phyloP scores from a whole-genome alignment of 2,888 invertebrate species.

The Lucinisca nassula region DNA sequence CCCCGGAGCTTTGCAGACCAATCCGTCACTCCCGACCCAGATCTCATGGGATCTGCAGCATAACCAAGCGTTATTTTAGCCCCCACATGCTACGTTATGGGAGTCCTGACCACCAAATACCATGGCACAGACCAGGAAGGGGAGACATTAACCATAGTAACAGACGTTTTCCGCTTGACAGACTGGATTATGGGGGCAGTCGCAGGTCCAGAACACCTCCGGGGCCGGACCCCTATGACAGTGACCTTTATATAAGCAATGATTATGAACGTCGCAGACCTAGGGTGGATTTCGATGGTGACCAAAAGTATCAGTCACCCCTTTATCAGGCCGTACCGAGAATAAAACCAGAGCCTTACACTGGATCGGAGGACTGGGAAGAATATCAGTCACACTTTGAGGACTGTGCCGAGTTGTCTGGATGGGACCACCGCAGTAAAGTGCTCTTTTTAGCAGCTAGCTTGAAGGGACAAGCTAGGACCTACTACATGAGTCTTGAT shows the following conservation, averaged over 20 bases:
- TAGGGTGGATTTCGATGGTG: background rate
- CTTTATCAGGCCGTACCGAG: background rate
- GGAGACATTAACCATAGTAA: background rate
- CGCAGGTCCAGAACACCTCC: background rate
- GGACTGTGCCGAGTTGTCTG: no score
- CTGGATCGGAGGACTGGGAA: background rate
- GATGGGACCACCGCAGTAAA: no score
- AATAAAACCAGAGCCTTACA: background rate
- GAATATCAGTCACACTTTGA: no score
- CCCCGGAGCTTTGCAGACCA: background rate
- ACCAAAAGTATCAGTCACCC: background rate
- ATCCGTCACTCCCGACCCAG: background rate
- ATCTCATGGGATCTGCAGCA: background rate
- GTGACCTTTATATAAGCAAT: background rate
- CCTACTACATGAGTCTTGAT: background rate
- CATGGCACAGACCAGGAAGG: background rate
- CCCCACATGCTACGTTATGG: background rate
- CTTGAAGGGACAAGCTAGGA: background rate
- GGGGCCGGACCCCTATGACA: background rate
- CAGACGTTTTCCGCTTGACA: background rate
- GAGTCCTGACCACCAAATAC: background rate
- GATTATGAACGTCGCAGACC: background rate
- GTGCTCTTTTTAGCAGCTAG: no score
- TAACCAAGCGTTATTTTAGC: background rate
- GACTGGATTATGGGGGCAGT: background rate